Conservation (phyloP, 2,797 vertebrate species). For the Tenualosa ilisha region DNA sequence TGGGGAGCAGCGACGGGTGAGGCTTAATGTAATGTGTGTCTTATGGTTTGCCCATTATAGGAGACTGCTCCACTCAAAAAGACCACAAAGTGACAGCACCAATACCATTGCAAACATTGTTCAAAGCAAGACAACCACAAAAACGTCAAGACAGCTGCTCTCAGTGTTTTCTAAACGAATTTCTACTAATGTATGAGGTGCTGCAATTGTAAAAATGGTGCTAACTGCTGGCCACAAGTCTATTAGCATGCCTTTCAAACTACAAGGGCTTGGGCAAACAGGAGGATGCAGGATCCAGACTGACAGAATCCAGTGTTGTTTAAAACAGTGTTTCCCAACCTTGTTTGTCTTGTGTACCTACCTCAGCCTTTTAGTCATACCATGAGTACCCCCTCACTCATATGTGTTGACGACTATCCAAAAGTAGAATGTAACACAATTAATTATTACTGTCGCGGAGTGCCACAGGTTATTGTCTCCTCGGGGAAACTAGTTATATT, state of each 20-base stretch:
- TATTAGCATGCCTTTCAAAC: background rate
- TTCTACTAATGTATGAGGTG: constrained; percentile 1
- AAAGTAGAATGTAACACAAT: too few species aligned
- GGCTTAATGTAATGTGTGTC: background rate
- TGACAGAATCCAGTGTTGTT: background rate
- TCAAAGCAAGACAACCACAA: background rate
- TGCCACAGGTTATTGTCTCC: too few species aligned
- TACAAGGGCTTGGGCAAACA: background rate
- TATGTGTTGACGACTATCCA: too few species aligned
- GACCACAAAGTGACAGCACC: background rate
- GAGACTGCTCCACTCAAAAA: background rate
- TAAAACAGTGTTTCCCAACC: too few species aligned
- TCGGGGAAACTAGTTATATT: too few species aligned
- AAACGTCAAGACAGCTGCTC: background rate
- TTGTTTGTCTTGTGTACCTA: too few species aligned
- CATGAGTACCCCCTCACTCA: too few species aligned
- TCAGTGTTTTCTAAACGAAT: background rate
- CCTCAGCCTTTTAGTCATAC: too few species aligned
- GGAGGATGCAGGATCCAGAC: background rate
- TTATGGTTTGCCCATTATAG: constrained; percentile 7
- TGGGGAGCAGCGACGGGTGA: background rate
- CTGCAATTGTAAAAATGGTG: background rate
- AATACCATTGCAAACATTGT: background rate
- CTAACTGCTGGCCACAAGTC: constrained; percentile 10
- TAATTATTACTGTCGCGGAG: too few species aligned